Evolutionary conservation across 2,797 vertebrate species (phyloP), one percentile per base, ranked within the genome.

Genomic region (Heteromormyrus szaboi): DNA sequence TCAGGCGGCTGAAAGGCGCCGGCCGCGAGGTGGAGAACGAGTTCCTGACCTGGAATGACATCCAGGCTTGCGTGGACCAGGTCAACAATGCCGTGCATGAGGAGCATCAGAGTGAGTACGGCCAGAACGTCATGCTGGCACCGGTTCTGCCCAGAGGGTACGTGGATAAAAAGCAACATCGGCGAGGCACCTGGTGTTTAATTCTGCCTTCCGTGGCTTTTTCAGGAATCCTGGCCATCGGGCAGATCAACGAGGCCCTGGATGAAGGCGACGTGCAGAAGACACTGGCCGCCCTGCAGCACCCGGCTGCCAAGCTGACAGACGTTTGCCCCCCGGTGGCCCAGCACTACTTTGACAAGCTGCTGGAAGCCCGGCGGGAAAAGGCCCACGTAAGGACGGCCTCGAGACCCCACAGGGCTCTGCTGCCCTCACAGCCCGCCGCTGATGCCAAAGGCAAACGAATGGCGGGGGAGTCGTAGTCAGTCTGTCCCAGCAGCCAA

Each of bases 11-110:
- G 25, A 99, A 98, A 93, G 94, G 95, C 3, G 96, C 95, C 59
- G 95, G 94, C 1, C 94, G 90, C 54, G 96, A 95, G 44, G 95
- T 97, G 46, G 96, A 96, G 46, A 93, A 89, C 6, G 96, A 97
- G 44, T 99, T 97, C 85, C 94, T 99, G 89, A 98, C 98, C 0
- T 99, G 99, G 99, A 99, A 99, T 25, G 98, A 99, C 94, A 99
- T 99, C 90, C 99, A 99, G 22, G 97, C 97, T 0, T 97, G 96
- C 14, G 93, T 99, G 88, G 98, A 98, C 94, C 97, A 94, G 3
- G 98, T 99, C 93, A 99, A 99, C 91, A 81, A 93, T 90, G 91
- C 94, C 11, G 96, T 99, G 62, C 97, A 94, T 2, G 98, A 99
- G 93, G 99, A 99, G 79, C 98, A 99, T 0, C 97, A 98, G 92